A percentile compares a stretch with the other conserved stretches of the same genome.
Evolutionary conservation across 2,113 vertebrate species (phyloP).

Genomic region (Fregata magnificens): DNA sequence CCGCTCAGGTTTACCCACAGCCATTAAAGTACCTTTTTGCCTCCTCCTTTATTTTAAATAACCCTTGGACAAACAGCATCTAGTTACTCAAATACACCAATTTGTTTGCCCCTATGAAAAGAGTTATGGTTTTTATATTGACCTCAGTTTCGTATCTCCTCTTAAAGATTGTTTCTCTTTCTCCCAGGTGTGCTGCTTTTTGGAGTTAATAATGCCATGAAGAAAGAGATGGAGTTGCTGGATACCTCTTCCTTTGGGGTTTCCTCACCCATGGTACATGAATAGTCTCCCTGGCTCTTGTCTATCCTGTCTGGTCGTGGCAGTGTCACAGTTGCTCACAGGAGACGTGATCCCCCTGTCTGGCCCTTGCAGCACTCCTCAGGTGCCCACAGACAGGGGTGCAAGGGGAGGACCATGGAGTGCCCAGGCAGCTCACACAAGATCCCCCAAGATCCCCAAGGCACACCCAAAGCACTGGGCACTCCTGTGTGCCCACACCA

Average conservation of each 20-base stretch:
- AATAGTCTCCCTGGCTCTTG: background rate
- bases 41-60: background rate
- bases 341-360: background rate
- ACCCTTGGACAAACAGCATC: background rate
- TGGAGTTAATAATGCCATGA: background rate
- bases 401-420: background rate
- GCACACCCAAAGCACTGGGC: background rate
- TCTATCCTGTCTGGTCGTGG: background rate
- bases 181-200: background rate
- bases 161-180: background rate
- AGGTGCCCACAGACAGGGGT: background rate
- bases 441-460: background rate
- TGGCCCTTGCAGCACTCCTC: background rate
- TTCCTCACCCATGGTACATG: background rate
- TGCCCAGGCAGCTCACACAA: background rate
- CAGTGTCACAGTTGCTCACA: rapidly evolving
- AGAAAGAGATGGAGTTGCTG: background rate
- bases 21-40: background rate
- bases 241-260: background rate
- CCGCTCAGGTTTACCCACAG: background rate
- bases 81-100: background rate
- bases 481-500: background rate
- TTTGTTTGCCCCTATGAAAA: background rate
- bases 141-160: background rate
- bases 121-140: background rate